A percentile compares a stretch with the other conserved stretches of the same genome.
Conservation (phyloP, 2,797 vertebrate genomes). For the Malurus splendens region DNA sequence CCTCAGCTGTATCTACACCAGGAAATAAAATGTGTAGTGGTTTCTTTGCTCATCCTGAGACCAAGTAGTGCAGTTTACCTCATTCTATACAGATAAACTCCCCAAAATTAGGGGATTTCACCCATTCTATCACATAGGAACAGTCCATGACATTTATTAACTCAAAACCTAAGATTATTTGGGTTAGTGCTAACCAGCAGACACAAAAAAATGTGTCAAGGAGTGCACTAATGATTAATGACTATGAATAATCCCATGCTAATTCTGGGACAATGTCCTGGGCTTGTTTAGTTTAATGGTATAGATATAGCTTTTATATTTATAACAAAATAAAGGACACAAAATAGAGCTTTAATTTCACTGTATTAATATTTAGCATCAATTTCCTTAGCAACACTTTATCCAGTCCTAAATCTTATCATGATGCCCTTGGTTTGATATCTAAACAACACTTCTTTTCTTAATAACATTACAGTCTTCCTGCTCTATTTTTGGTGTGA, state of each 20-base stretch:
- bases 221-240: not conserved
- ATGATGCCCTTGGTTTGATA: not conserved
- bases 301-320: not conserved
- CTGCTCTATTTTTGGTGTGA: not conserved
- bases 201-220: not conserved
- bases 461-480: not conserved
- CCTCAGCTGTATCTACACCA: not conserved
- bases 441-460: not conserved
- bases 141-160: not conserved
- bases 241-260: not conserved
- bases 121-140: not conserved
- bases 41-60: not conserved
- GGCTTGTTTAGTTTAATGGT: not conserved
- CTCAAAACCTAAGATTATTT: not conserved
- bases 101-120: not conserved
- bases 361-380: not conserved
- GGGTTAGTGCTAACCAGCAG: not conserved
- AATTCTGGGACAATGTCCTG: not conserved
- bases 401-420: not conserved
- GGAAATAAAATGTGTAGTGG: not conserved
- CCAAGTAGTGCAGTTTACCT: not conserved
- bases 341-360: not conserved
- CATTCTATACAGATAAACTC: not conserved
- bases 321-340: not conserved
- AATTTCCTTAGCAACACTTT: not conserved